phyloP scores from a whole-genome alignment of 2,797 vertebrate genomes.

The Chrysocyon brachyurus region DNA sequence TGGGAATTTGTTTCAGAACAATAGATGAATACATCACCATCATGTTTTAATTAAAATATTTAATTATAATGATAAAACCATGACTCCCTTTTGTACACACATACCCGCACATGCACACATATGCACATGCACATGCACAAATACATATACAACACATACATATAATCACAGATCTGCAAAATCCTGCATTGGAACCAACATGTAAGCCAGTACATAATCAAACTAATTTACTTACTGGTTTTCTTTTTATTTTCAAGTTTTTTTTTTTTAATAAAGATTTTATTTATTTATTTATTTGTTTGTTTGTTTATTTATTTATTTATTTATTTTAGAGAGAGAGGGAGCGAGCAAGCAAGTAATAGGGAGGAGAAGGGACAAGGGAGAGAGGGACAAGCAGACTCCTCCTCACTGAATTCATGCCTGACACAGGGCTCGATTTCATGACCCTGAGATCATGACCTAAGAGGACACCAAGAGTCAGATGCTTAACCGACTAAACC shows the following conservation, averaged over 20 bases:
- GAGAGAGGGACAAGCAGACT: not conserved
- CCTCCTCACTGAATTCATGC: too few species aligned
- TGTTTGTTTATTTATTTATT: not conserved
- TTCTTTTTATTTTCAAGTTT: slow-evolving; percentile 31
- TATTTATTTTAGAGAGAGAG: not conserved
- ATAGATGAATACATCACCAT: not conserved
- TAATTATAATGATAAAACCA: not conserved
- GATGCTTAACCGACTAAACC: not conserved
- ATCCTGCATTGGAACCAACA: not conserved
- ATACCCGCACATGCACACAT: not conserved
- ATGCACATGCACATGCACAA: not conserved
- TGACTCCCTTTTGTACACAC: not conserved
- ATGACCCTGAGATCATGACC: not conserved
- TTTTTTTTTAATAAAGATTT: not conserved
- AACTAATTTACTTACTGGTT: not conserved
- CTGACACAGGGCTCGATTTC: not conserved
- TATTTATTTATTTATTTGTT: not conserved
- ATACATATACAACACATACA: not conserved
- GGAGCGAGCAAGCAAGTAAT: not conserved
- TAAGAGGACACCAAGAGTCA: not conserved
- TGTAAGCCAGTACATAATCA: not conserved
- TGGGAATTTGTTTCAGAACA: not conserved
- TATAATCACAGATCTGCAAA: not conserved
- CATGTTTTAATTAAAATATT: not conserved
- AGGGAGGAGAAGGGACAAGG: not conserved